Evolutionary conservation across 1,140 invertebrate genomes (phyloP).

Genomic region (Periplaneta americana): DNA sequence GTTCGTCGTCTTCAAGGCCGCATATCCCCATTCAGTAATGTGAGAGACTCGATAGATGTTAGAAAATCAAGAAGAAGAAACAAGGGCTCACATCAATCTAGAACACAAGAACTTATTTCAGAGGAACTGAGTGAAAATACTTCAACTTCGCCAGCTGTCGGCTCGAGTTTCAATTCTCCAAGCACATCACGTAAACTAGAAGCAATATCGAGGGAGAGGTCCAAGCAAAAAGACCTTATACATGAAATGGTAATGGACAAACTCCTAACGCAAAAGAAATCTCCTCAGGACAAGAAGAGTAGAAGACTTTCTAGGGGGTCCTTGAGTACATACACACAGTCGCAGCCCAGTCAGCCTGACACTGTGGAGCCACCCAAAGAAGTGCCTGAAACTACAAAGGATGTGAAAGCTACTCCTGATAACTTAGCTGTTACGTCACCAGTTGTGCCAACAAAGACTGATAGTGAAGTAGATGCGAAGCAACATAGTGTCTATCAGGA

Average conservation of each 20-base stretch:
- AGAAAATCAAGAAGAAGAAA: constrained; percentile 56
- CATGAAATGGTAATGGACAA: constrained; percentile 76
- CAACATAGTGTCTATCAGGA: constrained; percentile 18
- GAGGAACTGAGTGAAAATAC: constrained; percentile 23
- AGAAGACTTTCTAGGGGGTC: constrained; percentile 38
- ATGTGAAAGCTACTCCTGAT: neutral
- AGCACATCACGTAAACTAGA: constrained; percentile 50
- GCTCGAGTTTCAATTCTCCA: neutral
- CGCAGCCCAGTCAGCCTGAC: neutral
- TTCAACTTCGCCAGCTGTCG: neutral
- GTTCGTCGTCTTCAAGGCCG: constrained; percentile 60
- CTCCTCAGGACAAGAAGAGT: constrained; percentile 51
- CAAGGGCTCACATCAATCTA: constrained; percentile 28
- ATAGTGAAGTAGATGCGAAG: neutral
- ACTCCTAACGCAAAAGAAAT: constrained; percentile 60
- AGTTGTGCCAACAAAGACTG: neutral
- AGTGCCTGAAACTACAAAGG: neutral
- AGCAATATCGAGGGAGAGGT: constrained; percentile 58
- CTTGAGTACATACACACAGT: constrained; percentile 19
- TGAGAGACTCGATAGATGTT: constrained; percentile 61
- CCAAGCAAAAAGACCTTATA: constrained; percentile 62
- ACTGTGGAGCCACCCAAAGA: neutral
- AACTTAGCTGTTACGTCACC: neutral
- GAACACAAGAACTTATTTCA: constrained; percentile 3
- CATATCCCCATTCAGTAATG: constrained; percentile 65